Evolutionary conservation across 1,140 invertebrate genomes (phyloP).

Genomic region (Rhopalosiphum padi): DNA sequence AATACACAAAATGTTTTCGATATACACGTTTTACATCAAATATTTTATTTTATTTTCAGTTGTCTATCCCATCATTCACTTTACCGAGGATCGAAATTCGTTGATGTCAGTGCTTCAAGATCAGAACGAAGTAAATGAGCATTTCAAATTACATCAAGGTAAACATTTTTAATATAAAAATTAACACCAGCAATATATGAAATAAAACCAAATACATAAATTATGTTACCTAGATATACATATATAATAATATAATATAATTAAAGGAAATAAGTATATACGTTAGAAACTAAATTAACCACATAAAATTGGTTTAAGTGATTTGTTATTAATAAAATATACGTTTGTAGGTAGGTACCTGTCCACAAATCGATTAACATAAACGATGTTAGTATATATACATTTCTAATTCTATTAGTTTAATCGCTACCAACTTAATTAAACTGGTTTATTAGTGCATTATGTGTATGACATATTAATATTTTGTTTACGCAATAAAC

Average conservation of each 20-base stretch:
- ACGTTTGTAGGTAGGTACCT: not conserved
- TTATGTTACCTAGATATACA: not conserved
- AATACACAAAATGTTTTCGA: not conserved
- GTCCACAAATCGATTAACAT: not conserved
- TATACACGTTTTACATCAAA: not conserved
- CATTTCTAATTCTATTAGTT: not conserved
- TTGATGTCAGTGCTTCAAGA: constrained; percentile 41
- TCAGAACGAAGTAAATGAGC: constrained; percentile 30
- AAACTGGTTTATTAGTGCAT: not conserved
- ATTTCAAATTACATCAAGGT: constrained; percentile 50
- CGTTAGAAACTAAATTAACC: not conserved
- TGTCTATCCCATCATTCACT: constrained; percentile 43
- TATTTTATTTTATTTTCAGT: not conserved
- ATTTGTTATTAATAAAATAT: not conserved
- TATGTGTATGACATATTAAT: not conserved
- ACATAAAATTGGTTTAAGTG: not conserved
- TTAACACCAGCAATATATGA: not conserved
- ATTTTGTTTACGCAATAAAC: not conserved
- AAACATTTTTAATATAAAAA: not conserved
- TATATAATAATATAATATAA: not conserved
- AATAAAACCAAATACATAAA: not conserved
- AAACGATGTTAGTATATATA: not conserved
- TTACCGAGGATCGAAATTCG: constrained; percentile 24
- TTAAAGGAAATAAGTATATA: not conserved
- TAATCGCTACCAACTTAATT: not conserved